Evolutionary conservation across 23 tunicate species (phyloP), one percentile per base, ranked within the genome.

Genomic region (Trididemnum miniatum): DNA sequence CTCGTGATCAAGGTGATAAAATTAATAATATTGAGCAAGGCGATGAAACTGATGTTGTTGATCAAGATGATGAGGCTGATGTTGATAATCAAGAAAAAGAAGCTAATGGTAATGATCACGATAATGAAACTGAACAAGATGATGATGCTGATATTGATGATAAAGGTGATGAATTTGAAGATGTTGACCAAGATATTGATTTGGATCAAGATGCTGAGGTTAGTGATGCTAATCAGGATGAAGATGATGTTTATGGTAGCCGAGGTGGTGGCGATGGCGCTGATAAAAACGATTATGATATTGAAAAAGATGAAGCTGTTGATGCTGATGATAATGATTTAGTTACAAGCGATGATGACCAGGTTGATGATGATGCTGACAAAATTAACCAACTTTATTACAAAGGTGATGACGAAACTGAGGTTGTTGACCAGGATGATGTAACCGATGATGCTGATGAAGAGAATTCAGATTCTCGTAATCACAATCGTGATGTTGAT

Each of bases 81-180:
- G 77, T 20, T 71, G 44, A 31, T 71, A 30, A 33, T 71, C 54
- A 20, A 20, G 77, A 71, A 7, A 30, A 22, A 7, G 54, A 71
- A n/a, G 54, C 25, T 71, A 54, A 4, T 71, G 77, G 29, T 29
- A 30, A 71, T 71, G 57, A 33, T 71, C 54, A 71, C 29, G 77
- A 71, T 71, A 54, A 33, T 71, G 77, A 71, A 20, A 54, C 5
- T 71, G 54, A 33, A n/a, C 12, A 71, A 20, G 77, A 71, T 71
- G 77, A 33, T 29, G 22, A 29, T 71, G 77, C 5, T 20, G 77
- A 22, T 71, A 54, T 7, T 71, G 77, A 71, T 29, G 22, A 33
- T 71, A 30, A 31, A 7, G 57, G 29, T 71, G 49, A 35, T 59
- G 78, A 71, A 20, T 54, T 20, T 71, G 77, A 33, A 20, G 77